Conservation (phyloP, 2,888 invertebrate genomes). For the Steinernema carpocapsae region DNA sequence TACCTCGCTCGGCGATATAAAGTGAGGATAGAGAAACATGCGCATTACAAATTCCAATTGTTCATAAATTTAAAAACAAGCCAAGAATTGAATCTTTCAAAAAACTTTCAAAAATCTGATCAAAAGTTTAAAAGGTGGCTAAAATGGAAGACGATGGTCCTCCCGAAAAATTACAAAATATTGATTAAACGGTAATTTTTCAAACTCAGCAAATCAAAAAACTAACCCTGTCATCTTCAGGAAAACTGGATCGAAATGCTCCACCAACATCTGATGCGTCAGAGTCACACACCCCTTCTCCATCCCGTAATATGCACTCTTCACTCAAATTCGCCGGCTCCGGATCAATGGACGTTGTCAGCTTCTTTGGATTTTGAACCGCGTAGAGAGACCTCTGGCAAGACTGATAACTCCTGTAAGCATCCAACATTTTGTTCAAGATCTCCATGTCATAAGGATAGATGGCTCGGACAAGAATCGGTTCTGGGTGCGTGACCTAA, state of each 20-base stretch:
- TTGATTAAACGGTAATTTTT: too few species aligned
- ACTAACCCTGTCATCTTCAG: conserved; percentile 47
- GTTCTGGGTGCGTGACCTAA: neutral
- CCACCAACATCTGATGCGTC: conserved; percentile 52
- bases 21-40: too few species aligned
- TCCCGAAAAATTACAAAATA: too few species aligned
- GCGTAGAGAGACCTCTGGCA: conserved; percentile 55
- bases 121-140: too few species aligned
- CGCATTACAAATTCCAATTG: too few species aligned
- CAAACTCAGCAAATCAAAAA: neutral
- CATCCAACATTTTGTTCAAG: conserved; percentile 43
- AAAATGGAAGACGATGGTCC: too few species aligned
- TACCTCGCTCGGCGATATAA: too few species aligned
- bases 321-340: conserved; percentile 47
- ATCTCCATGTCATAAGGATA: conserved; percentile 1
- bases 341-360: conserved; percentile 43
- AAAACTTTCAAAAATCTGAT: too few species aligned
- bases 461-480: neutral
- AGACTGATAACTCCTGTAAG: conserved; percentile 49
- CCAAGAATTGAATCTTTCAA: too few species aligned
- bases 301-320: conserved; percentile 51
- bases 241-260: conserved; percentile 48
- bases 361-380: conserved; percentile 52
- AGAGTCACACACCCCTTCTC: conserved; percentile 53
- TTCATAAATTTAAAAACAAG: too few species aligned